Percentiles rank a stretch among this genome's conserved stretches.
phyloP scores from a whole-genome alignment of 1,140 invertebrate species.

The Calephelis nemesis region DNA sequence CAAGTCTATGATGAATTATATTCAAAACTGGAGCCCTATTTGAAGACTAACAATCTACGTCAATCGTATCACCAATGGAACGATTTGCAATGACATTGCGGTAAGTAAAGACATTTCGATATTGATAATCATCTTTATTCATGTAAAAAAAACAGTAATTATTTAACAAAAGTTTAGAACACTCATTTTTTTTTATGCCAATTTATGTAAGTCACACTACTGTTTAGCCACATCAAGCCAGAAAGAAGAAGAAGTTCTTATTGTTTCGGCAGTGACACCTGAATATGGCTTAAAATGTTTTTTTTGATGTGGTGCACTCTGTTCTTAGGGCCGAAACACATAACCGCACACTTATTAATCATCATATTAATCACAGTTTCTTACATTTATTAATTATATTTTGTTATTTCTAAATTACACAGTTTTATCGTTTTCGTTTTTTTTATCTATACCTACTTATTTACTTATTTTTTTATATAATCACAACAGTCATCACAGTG shows the following conservation, averaged over 20 bases:
- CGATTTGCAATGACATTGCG: constrained; percentile 34
- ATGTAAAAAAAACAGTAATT: constrained; percentile 26
- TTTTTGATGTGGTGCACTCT: constrained; percentile 24
- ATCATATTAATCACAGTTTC: constrained; percentile 26
- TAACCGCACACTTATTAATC: constrained; percentile 25
- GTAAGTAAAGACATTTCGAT: constrained; percentile 32
- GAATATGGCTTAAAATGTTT: constrained; percentile 26
- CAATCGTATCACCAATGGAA: constrained; percentile 34
- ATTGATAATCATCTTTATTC: constrained; percentile 26
- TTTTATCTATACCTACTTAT: constrained; percentile 26
- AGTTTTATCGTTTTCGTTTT: constrained; percentile 27
- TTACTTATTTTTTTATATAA: constrained; percentile 26
- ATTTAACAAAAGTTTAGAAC: constrained; percentile 27
- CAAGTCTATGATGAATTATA: constrained; percentile 36
- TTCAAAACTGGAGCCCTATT: constrained; percentile 36
- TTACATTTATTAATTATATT: constrained; percentile 26
- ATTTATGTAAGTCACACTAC: constrained; percentile 26
- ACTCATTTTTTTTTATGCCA: constrained; percentile 26
- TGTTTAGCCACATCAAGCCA: constrained; percentile 26
- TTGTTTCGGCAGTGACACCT: constrained; percentile 26
- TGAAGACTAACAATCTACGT: constrained; percentile 33
- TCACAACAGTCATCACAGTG: constrained; percentile 25
- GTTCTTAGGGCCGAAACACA: constrained; percentile 24
- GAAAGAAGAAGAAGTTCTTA: constrained; percentile 26
- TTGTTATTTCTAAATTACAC: constrained; percentile 26